A percentile compares a stretch with the other conserved stretches of the same genome.
These are phyloP conservation scores for Calliscelio sp. DNA, from an alignment of 2,888 invertebrate genomes.

Conservation along the genomic window DNA sequence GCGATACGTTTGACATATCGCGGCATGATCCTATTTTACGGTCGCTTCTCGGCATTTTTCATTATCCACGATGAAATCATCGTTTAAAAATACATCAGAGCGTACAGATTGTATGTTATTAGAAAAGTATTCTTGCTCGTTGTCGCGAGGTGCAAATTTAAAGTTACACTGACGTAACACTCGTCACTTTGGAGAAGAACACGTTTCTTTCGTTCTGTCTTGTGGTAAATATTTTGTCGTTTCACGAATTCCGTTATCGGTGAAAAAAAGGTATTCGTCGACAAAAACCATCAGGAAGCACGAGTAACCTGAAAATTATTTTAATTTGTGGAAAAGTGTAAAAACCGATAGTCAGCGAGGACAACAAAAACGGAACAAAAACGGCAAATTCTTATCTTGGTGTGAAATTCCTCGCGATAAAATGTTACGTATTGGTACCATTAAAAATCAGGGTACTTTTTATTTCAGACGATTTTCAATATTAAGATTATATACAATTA, in stretches of 20 bases:
- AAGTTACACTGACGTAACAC: constrained; percentile 27
- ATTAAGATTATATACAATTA: too few relatives aligned
- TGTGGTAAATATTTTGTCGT: constrained; percentile 17
- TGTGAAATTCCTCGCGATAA: too few relatives aligned
- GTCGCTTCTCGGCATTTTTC: constrained; percentile 35
- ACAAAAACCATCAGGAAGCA: constrained; percentile 19
- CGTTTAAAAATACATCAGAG: constrained; percentile 56
- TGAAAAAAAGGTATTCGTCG: not conserved
- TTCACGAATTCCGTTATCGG: constrained; percentile 38
- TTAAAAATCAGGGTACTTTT: too few relatives aligned
- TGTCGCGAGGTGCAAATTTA: constrained; percentile 48
- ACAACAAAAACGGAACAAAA: not conserved
- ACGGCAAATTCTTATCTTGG: too few relatives aligned
- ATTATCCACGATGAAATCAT: constrained; percentile 33
- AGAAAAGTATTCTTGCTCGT: constrained; percentile 28
- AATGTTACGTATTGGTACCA: too few relatives aligned
- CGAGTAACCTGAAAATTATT: constrained; percentile 16
- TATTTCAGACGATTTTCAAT: too few relatives aligned
- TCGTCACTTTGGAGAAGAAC: not conserved
- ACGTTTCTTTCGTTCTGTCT: constrained; percentile 6
- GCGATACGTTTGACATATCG: constrained; percentile 19
- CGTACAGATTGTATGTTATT: constrained; percentile 43
- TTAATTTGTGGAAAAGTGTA: not conserved
- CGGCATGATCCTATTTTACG: constrained; percentile 28
- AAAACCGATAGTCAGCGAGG: not conserved